Base-by-base conservation (phyloP, 2,113 vertebrate species). In the Monarcha castaneiventris region DNA sequence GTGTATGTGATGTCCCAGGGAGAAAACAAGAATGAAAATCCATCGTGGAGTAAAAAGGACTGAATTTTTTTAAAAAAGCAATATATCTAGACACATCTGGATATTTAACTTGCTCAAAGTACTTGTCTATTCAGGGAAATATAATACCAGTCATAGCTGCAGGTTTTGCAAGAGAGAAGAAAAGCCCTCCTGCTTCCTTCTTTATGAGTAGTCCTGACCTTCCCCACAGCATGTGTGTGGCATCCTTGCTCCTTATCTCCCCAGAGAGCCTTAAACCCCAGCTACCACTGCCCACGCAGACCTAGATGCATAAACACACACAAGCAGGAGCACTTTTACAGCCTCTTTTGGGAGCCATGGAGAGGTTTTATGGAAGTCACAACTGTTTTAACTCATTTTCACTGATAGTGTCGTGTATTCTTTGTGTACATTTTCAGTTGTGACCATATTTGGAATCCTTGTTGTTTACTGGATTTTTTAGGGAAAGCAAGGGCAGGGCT, bases 21-120 rank as follows among this genome's bases (percentile, higher is more conserved):
- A 87, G 62, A 80, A 97, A 93, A 81, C 16, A 85, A 33, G 46
- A 92, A 52, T 48, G 39, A 44, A 64, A 78, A 79, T 29, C 23
- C 26, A 66, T 55, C 6, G 8, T 10, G 16, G 39, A 43, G 39
- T 20, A 43, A 82, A 87, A 85, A 68, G 35, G 48, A 39, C 3
- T 11, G 13, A 66, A 13, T 52, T 30, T 13, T 13, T 27, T 20
- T 10, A 10, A 11, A 68, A 48, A 87, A 43, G 8, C 30, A 48
- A 56, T 61, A 78, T n/a, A 82, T 78, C 77, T 49, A 93, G 68
- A 64, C 37, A 67, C 0, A 0, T 61, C 85, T 75, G 44, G 27
- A 44, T 84, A 74, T 87, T 92, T 75, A 85, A 33, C 62, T 94
- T 75, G 27, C 15, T 54, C 64, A 90, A 93, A 94, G 87, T 76